Evolutionary conservation across 2,797 vertebrate genomes (phyloP).

Genomic region (Thalassophryne amazonica): DNA sequence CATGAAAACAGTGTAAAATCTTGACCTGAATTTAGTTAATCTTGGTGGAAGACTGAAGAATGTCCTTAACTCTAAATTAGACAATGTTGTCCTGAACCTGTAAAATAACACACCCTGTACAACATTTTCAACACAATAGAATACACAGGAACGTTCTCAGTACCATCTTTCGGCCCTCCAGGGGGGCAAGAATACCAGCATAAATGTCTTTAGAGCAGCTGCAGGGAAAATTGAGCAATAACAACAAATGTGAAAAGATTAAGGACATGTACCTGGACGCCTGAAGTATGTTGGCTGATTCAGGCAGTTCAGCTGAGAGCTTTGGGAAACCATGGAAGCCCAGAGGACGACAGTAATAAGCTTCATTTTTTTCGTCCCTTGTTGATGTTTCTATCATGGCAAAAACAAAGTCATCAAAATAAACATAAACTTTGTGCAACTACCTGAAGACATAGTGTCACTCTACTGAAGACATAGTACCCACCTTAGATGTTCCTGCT

Average conservation of each 20-base stretch:
- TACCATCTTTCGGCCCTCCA: too few relatives aligned
- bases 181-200: background rate
- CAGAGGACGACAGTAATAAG: constrained; percentile 40
- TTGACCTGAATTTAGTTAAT: too few relatives aligned
- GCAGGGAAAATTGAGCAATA: background rate
- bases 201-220: background rate
- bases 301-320: constrained; percentile 34
- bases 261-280: constrained; percentile 60
- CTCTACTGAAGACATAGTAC: constrained; percentile 6
- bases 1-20: too few relatives aligned
- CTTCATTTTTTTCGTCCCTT: constrained; percentile 35
- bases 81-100: too few relatives aligned
- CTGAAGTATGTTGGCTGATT: constrained; percentile 8
- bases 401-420: constrained; percentile 5
- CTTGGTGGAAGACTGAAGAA: too few relatives aligned
- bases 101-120: too few relatives aligned
- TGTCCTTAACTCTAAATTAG: too few relatives aligned
- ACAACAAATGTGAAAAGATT: background rate
- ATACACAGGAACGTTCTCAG: too few relatives aligned
- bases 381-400: constrained; percentile 3
- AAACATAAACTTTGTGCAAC: background rate
- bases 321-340: constrained; percentile 31
- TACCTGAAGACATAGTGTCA: background rate
- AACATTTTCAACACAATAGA: too few relatives aligned
- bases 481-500: constrained; percentile 25